A percentile compares a stretch with the other conserved stretches of the same genome.
phyloP scores from a whole-genome alignment of 2,113 vertebrate species.

The Oenanthe melanoleuca region DNA sequence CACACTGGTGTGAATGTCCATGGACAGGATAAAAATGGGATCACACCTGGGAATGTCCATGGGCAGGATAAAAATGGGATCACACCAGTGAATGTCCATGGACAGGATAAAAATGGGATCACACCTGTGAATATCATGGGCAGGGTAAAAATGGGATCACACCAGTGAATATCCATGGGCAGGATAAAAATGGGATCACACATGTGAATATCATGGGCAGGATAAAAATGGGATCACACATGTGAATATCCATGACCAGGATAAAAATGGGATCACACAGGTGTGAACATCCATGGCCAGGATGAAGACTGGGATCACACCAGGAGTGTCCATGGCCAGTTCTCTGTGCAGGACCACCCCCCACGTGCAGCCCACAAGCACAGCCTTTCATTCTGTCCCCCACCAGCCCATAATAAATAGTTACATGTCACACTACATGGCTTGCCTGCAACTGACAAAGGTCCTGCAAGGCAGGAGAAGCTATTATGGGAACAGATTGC shows the following conservation, averaged over 20 bases:
- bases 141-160: too few relatives aligned
- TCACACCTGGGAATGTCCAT: neutral
- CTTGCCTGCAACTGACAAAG: constrained; percentile 38
- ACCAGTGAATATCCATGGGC: accelerated
- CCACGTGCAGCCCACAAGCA: neutral
- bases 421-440: constrained; percentile 35
- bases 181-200: neutral
- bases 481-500: constrained; percentile 69
- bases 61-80: accelerated
- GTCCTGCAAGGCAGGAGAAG: constrained; percentile 68
- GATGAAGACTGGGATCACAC: neutral
- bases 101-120: neutral
- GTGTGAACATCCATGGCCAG: neutral
- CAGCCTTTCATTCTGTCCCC: neutral
- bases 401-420: neutral
- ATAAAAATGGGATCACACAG: neutral
- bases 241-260: neutral
- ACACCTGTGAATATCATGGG: too few relatives aligned
- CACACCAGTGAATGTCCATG: neutral
- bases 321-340: neutral
- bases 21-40: accelerated
- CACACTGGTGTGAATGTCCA: neutral
- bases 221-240: neutral
- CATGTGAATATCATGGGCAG: neutral
- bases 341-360: neutral